Base-by-base conservation (phyloP, 2,797 vertebrate species). In the Sebastes minor region DNA sequence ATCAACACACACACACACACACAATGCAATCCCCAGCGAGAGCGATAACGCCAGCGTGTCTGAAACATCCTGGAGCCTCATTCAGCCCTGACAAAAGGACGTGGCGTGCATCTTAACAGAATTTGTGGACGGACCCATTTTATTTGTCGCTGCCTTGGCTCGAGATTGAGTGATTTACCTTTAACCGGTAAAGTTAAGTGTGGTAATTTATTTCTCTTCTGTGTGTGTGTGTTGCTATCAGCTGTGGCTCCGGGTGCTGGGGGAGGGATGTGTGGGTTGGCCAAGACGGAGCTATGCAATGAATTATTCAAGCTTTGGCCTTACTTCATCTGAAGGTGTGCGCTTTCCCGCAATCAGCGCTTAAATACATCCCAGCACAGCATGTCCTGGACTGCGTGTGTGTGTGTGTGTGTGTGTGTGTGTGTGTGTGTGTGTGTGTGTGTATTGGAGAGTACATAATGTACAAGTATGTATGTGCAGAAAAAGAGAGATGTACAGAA, bases 241-340 rank as follows among this genome's bases (percentile, higher is more conserved):
- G 77, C 59, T 78, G 28, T 76, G 62, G 70, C 74, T 76, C 33
- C 5, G 57, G 62, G 80, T 82, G 68, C 65, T 68, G 77, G 53
- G 55, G 25, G 8, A 72, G 13, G 63, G 62, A 81, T 82, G 74
- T 75, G 79, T 64, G 66, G 76, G 74, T 69, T 74, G 70, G 70
- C 83, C 74, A n/a, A 76, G 60, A 67, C 33, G n/a, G 76, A 79
- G 81, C 35, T 52, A 65, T 14, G 18, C 18, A 0, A 85, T 92
- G 42, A 89, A 91, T 89, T 88, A 92, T 90, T 91, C 78, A 92
- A 61, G 76, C 49, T 73, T 82, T 72, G 71, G 69, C 46, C 84
- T 87, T 73, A 85, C 74, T 81, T 87, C 82, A 87, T 82, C 55
- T 70, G 30, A 81, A 83, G 62, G 81, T 86, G 71, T 59, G 69